Percentiles rank a stretch among this genome's conserved stretches.
These are phyloP conservation scores for Corythucha ciliata DNA, from an alignment of 2,888 invertebrate species.

Conservation along the genomic window DNA sequence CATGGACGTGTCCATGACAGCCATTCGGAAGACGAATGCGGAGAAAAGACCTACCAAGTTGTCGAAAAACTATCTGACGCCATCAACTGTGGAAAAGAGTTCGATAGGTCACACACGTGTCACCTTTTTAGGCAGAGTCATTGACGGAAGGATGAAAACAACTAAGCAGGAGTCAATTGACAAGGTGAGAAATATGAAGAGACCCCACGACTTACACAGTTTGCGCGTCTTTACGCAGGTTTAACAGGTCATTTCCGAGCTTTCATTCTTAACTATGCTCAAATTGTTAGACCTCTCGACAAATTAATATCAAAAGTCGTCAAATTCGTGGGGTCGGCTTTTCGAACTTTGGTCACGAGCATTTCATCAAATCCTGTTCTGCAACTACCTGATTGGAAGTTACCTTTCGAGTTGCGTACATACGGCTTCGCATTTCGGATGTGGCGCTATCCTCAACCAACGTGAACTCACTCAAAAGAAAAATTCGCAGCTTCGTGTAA, in stretches of 20 bases:
- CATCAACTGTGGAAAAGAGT: not conserved
- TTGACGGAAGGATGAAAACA: slow-evolving; percentile 3
- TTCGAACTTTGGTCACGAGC: not conserved
- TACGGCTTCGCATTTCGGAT: slow-evolving; percentile 1
- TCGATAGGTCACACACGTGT: not conserved
- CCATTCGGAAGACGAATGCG: too few relatives aligned
- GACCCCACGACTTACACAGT: slow-evolving; percentile 4
- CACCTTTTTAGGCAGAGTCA: not conserved
- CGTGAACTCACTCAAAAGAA: not conserved
- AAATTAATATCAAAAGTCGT: not conserved
- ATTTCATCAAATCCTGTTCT: slow-evolving; percentile 6
- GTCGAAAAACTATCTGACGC: not conserved
- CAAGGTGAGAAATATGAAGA: slow-evolving; percentile 1
- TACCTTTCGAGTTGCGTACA: not conserved
- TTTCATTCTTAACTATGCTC: not conserved
- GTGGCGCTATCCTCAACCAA: slow-evolving; percentile 8
- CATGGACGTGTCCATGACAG: too few relatives aligned
- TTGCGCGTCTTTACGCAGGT: not conserved
- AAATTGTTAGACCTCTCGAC: slow-evolving; percentile 4
- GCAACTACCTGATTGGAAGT: slow-evolving; percentile 9
- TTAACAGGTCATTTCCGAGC: not conserved
- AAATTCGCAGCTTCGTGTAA: not conserved
- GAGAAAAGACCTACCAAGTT: too few relatives aligned
- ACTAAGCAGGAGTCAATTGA: slow-evolving; percentile 4
- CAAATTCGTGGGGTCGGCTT: not conserved